phyloP scores from a whole-genome alignment of 2,797 vertebrate genomes.

The Furcifer pardalis region DNA sequence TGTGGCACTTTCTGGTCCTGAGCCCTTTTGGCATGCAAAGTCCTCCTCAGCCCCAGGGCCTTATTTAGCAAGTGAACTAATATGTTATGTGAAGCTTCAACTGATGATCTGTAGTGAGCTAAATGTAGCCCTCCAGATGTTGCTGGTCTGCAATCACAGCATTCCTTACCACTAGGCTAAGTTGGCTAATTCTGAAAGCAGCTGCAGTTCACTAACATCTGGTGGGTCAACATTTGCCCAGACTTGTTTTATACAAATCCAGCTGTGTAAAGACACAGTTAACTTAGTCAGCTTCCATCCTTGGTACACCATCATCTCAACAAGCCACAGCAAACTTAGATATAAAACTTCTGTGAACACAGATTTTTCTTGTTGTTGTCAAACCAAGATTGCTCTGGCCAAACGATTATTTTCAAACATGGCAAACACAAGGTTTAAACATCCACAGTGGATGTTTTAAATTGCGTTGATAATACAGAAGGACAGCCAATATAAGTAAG shows the following conservation, averaged over 20 bases:
- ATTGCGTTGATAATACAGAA: not conserved
- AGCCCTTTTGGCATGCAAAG: too few species aligned
- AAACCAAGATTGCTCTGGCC: not conserved
- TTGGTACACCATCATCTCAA: too few species aligned
- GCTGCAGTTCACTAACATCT: too few species aligned
- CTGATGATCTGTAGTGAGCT: not conserved
- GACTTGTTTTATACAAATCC: not conserved
- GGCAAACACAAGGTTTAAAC: not conserved
- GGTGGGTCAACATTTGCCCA: too few species aligned
- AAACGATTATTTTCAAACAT: not conserved
- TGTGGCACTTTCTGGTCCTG: too few species aligned
- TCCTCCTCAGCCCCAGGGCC: too few species aligned
- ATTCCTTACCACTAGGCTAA: too few species aligned
- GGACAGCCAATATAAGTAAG: accelerated
- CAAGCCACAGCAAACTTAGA: not conserved
- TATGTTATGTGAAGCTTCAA: not conserved
- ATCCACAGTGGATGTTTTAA: not conserved
- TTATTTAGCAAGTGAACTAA: not conserved
- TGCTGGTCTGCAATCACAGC: too few species aligned
- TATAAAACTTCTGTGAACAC: not conserved
- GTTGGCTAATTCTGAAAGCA: too few species aligned
- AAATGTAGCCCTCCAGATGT: too few species aligned
- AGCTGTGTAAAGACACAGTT: not conserved
- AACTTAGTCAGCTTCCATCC: too few species aligned
- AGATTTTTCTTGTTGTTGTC: not conserved